These are phyloP conservation scores for Serinus canaria DNA, from an alignment of 2,113 vertebrate genomes.

Conservation along the genomic window DNA sequence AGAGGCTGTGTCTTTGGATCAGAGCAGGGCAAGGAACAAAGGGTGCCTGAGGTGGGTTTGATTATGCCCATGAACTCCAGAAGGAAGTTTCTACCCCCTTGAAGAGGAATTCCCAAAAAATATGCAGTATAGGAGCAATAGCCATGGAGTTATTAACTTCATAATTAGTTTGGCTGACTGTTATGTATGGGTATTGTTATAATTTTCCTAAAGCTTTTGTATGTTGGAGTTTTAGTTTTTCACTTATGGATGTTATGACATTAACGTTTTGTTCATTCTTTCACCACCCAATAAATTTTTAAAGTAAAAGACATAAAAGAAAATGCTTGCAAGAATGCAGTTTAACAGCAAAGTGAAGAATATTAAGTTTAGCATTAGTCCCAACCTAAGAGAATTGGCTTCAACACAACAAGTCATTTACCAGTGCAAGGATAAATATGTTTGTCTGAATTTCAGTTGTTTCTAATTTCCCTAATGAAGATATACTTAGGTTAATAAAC, in stretches of 20 bases:
- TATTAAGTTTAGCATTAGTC: neutral
- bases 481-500: slow-evolving; percentile 31
- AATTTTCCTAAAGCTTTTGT: neutral
- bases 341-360: neutral
- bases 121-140: neutral
- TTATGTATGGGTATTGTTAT: neutral
- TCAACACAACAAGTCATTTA: neutral
- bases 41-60: neutral
- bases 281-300: neutral
- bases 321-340: neutral
- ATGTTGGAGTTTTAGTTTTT: neutral
- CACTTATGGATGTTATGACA: neutral
- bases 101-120: neutral
- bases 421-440: neutral
- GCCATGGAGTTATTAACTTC: neutral
- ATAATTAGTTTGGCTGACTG: neutral
- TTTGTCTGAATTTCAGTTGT: slow-evolving; percentile 38
- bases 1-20: neutral
- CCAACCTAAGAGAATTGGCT: neutral
- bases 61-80: neutral
- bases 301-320: neutral
- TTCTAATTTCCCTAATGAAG: slow-evolving; percentile 44
- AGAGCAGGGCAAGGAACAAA: neutral
- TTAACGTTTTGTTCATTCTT: neutral
- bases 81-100: neutral